Evolutionary conservation across 2,888 invertebrate species (phyloP).

Genomic region (Aphodius sticticus): DNA sequence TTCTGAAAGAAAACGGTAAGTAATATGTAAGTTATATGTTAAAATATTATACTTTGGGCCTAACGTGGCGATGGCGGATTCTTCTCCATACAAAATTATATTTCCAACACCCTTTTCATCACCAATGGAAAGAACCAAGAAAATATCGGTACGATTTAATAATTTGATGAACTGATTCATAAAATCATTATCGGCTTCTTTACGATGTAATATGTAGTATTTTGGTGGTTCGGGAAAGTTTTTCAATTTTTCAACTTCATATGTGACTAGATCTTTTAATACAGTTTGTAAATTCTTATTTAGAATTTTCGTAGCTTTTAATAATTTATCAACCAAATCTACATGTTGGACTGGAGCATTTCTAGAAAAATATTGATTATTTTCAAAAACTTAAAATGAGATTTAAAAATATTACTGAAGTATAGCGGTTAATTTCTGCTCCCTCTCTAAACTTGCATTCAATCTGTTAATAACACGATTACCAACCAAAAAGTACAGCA

Average conservation of each 20-base stretch:
- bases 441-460: slow-evolving; percentile 69
- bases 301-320: slow-evolving; percentile 70
- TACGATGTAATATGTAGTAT: slow-evolving; percentile 69
- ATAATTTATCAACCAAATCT: slow-evolving; percentile 77
- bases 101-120: slow-evolving; percentile 71
- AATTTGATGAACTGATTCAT: slow-evolving; percentile 74
- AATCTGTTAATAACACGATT: slow-evolving; percentile 71
- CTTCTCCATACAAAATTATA: slow-evolving; percentile 66
- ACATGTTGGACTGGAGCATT: slow-evolving; percentile 75
- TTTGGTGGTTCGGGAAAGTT: slow-evolving; percentile 61
- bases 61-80: slow-evolving; percentile 64
- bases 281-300: slow-evolving; percentile 73
- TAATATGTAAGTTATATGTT: neutral
- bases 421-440: slow-evolving; percentile 71
- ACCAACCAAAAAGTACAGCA: slow-evolving; percentile 77
- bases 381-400: slow-evolving; percentile 12
- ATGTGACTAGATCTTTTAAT: slow-evolving; percentile 73
- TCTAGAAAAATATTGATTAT: slow-evolving; percentile 59
- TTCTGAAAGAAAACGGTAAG: slow-evolving; percentile 6
- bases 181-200: slow-evolving; percentile 82
- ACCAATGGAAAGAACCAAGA: slow-evolving; percentile 75
- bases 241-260: slow-evolving; percentile 72
- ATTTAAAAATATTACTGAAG: slow-evolving; percentile 68
- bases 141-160: slow-evolving; percentile 65
- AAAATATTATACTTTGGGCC: slow-evolving; percentile 66